A percentile compares a stretch with the other conserved stretches of the same genome.
phyloP scores from a whole-genome alignment of 2,113 vertebrate species.

The Actenoides lindsayi region DNA sequence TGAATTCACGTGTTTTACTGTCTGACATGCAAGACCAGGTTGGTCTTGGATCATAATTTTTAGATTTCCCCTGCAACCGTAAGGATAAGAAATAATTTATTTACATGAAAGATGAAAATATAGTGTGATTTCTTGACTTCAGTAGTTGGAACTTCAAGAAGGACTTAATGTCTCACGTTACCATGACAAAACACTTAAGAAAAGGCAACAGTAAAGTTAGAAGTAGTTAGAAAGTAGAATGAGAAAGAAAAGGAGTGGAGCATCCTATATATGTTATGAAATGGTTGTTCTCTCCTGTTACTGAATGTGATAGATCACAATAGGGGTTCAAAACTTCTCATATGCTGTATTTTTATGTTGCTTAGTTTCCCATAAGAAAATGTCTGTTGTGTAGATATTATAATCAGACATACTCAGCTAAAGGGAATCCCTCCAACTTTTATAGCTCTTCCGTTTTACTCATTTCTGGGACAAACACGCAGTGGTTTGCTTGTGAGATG shows the following conservation, averaged over 20 bases:
- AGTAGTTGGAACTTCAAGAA: neutral
- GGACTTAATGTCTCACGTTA: neutral
- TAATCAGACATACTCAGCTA: neutral
- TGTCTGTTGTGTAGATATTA: neutral
- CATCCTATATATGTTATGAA: neutral
- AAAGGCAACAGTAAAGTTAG: neutral
- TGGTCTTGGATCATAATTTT: conserved; percentile 33
- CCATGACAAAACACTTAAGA: neutral
- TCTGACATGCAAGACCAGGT: neutral
- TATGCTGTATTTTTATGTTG: neutral
- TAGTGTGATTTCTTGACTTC: neutral
- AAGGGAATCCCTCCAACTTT: neutral
- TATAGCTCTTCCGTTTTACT: neutral
- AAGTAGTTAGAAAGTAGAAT: neutral
- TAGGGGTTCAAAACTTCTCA: neutral
- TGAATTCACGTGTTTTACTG: conserved; percentile 2
- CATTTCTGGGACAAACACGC: neutral
- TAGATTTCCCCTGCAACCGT: conserved; percentile 45
- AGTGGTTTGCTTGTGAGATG: neutral
- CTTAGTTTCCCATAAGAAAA: neutral
- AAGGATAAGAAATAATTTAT: conserved; percentile 9
- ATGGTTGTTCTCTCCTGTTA: neutral
- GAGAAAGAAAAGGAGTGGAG: neutral
- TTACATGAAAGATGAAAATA: conserved; percentile 37
- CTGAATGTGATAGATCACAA: neutral